Conservation (phyloP, 2,888 invertebrate genomes). For the Strigamia maritima region DNA sequence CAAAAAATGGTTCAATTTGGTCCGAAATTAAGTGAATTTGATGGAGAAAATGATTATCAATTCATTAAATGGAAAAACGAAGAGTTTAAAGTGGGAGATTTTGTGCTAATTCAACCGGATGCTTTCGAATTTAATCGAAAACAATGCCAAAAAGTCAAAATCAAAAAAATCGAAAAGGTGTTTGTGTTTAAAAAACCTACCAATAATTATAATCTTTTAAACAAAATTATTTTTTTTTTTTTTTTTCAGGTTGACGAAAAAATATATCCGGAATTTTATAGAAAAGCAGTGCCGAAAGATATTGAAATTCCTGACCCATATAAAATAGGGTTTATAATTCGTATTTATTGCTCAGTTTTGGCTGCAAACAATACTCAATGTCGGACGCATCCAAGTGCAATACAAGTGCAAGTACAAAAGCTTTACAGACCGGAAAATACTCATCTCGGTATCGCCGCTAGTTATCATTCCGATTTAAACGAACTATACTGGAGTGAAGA, state of each 20-base stretch:
- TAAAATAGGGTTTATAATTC: conserved; percentile 66
- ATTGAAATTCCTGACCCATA: conserved; percentile 71
- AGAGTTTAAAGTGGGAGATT: too few relatives aligned
- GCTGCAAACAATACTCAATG: not conserved
- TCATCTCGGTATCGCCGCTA: conserved; percentile 57
- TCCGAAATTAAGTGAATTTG: too few relatives aligned
- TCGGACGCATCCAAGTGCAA: conserved; percentile 56
- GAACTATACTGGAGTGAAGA: conserved; percentile 74
- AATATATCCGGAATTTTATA: conserved; percentile 73
- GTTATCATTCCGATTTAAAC: conserved; percentile 67
- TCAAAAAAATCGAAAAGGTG: too few relatives aligned
- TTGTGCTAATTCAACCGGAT: too few relatives aligned
- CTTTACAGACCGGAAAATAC: conserved; percentile 75
- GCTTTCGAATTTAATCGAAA: too few relatives aligned
- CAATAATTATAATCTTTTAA: not conserved
- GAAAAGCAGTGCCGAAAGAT: conserved; percentile 65
- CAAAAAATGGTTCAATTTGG: too few relatives aligned
- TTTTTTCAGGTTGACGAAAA: conserved; percentile 62
- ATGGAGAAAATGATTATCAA: too few relatives aligned
- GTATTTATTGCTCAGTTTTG: conserved; percentile 59
- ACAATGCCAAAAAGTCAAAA: too few relatives aligned
- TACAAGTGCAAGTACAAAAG: conserved; percentile 65
- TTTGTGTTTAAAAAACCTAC: not conserved
- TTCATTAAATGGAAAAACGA: too few relatives aligned
- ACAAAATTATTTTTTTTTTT: not conserved